These are phyloP conservation scores for Hypercompe scribonia DNA, from an alignment of 2,888 invertebrate genomes.

Conservation along the genomic window DNA sequence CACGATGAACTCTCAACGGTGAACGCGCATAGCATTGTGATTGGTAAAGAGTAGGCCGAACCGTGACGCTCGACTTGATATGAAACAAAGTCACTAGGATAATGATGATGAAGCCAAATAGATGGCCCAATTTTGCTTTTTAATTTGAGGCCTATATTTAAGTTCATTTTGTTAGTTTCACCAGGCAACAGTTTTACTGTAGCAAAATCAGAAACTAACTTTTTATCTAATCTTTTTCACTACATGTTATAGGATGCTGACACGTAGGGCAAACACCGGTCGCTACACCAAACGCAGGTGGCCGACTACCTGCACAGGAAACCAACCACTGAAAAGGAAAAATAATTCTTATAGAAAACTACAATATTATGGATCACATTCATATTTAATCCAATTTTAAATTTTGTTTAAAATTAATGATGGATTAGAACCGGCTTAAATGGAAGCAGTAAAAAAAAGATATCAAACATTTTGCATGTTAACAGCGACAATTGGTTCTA, in stretches of 20 bases:
- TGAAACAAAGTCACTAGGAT: no score
- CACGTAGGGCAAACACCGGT: slow-evolving; percentile 77
- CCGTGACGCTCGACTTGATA: no score
- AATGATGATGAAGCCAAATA: no score
- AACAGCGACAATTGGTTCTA: no score
- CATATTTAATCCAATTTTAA: background rate
- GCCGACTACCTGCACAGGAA: slow-evolving; percentile 69
- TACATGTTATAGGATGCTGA: slow-evolving; percentile 70
- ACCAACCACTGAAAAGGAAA: slow-evolving; percentile 73
- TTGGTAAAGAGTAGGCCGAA: no score
- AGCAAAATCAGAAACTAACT: background rate
- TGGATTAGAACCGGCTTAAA: no score
- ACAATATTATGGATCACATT: background rate
- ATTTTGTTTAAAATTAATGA: background rate
- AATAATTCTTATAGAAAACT: background rate
- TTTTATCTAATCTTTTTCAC: no score
- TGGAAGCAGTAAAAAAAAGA: no score
- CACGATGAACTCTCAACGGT: no score
- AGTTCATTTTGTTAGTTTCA: background rate
- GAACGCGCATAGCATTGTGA: no score
- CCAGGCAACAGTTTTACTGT: background rate
- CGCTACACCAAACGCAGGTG: slow-evolving; percentile 75
- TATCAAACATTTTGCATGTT: no score
- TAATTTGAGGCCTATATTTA: background rate
- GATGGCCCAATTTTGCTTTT: no score